phyloP scores from a whole-genome alignment of 2,888 invertebrate genomes.

The Hirudinaria manillensis region DNA sequence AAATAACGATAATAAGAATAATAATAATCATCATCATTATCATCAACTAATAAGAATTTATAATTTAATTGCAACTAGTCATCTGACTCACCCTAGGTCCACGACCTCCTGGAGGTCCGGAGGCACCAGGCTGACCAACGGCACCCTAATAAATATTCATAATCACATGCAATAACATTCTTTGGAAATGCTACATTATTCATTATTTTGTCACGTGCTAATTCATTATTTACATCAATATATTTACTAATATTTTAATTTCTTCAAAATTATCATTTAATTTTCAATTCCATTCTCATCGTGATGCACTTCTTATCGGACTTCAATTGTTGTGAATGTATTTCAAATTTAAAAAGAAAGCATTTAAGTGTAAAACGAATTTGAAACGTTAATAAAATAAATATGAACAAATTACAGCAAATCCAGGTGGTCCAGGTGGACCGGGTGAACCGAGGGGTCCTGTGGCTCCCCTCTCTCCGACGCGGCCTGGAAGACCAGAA shows the following conservation, averaged over 20 bases:
- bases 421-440: slow-evolving; percentile 59
- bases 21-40: not conserved
- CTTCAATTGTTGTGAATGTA: no score
- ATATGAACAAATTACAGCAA: slow-evolving; percentile 24
- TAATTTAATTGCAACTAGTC: no score
- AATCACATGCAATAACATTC: no score
- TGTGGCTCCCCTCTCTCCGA: slow-evolving; percentile 57
- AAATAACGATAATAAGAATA: not conserved
- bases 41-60: not conserved
- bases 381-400: not conserved
- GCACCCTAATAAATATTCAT: slow-evolving; percentile 36
- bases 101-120: slow-evolving; percentile 40
- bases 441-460: slow-evolving; percentile 66
- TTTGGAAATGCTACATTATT: no score
- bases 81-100: slow-evolving; percentile 38
- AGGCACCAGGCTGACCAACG: slow-evolving; percentile 40
- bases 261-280: no score
- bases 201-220: no score
- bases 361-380: no score
- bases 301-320: no score
- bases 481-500: slow-evolving; percentile 46
- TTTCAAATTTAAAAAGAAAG: no score
- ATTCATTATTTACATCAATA: no score
- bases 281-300: no score
- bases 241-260: no score